Base-by-base conservation (phyloP, 2,797 vertebrate genomes). In the Threskiornis aethiopicus region DNA sequence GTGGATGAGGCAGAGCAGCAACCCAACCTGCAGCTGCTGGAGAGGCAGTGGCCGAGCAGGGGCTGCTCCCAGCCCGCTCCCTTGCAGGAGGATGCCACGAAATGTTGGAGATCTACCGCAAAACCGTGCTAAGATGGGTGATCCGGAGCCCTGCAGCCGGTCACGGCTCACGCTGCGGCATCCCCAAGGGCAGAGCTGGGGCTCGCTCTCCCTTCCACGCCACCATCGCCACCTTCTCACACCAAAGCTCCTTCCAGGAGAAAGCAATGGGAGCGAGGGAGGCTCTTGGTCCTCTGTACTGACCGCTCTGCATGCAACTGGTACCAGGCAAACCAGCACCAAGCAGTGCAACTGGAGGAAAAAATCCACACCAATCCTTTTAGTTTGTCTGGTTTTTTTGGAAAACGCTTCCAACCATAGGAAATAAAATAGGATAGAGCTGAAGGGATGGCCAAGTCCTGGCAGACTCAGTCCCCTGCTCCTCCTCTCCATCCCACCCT, bases 271-370 rank as follows among this genome's bases (percentile, higher is more conserved):
- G 47, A 24, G 33, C 26, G 5, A 41, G 35, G 71, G 41, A 52
- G n/a, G 10, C 14, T 5, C 29, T 22, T 6, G 22, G 10, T 52
- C 57, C 83, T 46, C 24, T 26, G 5, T 4, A 0, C 49, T 1
- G 29, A 35, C n/a, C 46, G 0, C 35, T 21, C 35, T 6, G 1
- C 25, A 0, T 0, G 2, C 9, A 1, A 1, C 0, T 11, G 22
- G 16, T 0, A 13, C 29, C 13, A 2, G 31, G 14, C 24, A 57
- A 61, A n/a, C 2, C 7, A 4, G 51, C 16, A 19, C 13, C 2
- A 20, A n/a, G 7, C 22, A 1, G 0, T 0, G 4, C 6, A 13
- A 8, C 7, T 0, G 22, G 7, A n/a, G 18, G 5, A 5, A 24
- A 33, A 58, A 12, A 55, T 0, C 47, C 65, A 4, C 69, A 4